Percentiles rank a stretch among this genome's conserved stretches.
Evolutionary conservation across 2,888 invertebrate genomes (phyloP).

Genomic region (Petrophora chlorosata): DNA sequence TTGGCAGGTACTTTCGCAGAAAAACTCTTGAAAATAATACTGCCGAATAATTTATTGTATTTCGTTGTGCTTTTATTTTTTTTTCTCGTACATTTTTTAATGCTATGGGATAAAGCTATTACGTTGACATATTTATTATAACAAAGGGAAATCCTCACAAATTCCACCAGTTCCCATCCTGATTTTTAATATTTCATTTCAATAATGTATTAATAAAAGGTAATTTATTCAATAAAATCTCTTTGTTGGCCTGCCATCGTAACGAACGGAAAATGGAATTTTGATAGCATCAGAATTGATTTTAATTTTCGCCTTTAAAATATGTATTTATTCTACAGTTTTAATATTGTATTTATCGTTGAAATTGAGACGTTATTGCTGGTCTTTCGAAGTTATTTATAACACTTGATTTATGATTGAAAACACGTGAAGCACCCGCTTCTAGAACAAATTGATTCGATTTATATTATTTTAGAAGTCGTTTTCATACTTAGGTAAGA

Average conservation of each 20-base stretch:
- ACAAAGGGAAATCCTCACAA: not conserved
- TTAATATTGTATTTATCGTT: conserved; percentile 18
- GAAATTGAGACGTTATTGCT: conserved; percentile 16
- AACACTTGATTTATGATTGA: too few species aligned
- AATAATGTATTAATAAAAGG: conserved; percentile 60
- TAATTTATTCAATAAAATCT: conserved; percentile 80
- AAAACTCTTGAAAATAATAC: too few species aligned
- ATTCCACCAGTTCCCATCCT: not conserved
- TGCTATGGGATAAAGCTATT: too few species aligned
- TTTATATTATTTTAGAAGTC: too few species aligned
- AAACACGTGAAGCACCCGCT: too few species aligned
- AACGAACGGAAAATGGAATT: conserved; percentile 71
- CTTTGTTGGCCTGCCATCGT: conserved; percentile 58
- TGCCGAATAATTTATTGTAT: too few species aligned
- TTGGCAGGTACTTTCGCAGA: too few species aligned
- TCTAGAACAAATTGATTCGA: too few species aligned
- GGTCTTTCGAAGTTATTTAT: not conserved
- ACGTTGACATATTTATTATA: not conserved
- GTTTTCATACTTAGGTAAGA: too few species aligned
- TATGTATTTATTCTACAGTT: conserved; percentile 36
- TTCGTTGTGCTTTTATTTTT: too few species aligned
- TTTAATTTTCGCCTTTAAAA: conserved; percentile 52
- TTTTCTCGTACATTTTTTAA: too few species aligned
- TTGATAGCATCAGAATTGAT: conserved; percentile 68
- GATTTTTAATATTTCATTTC: conserved; percentile 33